Conservation (phyloP, 2,113 vertebrate species). For the Myxocyprinus asiaticus region DNA sequence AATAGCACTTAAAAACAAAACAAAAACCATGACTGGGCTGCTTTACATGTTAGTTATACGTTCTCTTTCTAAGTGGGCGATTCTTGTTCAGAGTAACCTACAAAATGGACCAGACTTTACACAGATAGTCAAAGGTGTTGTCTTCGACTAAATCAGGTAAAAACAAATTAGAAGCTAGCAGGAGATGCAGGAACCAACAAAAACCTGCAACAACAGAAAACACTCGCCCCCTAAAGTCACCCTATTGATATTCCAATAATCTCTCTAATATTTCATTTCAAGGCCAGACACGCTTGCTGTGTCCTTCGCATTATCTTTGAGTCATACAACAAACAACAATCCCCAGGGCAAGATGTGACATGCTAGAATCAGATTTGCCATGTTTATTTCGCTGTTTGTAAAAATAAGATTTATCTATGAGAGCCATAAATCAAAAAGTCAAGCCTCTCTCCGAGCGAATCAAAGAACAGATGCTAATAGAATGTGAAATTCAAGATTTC, state of each 20-base stretch:
- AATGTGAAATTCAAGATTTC: conserved; percentile 38
- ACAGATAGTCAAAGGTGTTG: too few species aligned
- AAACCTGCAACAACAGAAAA: not conserved
- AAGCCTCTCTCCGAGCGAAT: conserved; percentile 35
- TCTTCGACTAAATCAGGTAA: too few species aligned
- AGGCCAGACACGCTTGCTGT: conserved; percentile 34
- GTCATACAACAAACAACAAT: conserved; percentile 42
- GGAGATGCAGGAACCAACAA: not conserved
- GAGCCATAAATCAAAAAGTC: conserved; percentile 52
- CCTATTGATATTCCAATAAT: conserved; percentile 43
- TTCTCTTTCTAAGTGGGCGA: too few species aligned
- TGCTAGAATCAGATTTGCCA: conserved; percentile 46
- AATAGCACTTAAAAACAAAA: too few species aligned
- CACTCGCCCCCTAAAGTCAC: not conserved
- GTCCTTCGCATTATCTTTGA: conserved; percentile 46
- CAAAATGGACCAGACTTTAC: too few species aligned
- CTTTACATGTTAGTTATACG: too few species aligned
- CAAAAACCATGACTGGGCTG: too few species aligned
- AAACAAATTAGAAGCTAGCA: too few species aligned
- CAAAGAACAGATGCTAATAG: conserved; percentile 38
- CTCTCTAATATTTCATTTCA: conserved; percentile 51
- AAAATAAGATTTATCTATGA: conserved; percentile 48
- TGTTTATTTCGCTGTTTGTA: conserved; percentile 51
- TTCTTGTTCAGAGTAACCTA: too few species aligned
- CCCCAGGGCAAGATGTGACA: conserved; percentile 43